Base-by-base conservation (phyloP, 2,113 vertebrate species). In the Furnarius figulus region DNA sequence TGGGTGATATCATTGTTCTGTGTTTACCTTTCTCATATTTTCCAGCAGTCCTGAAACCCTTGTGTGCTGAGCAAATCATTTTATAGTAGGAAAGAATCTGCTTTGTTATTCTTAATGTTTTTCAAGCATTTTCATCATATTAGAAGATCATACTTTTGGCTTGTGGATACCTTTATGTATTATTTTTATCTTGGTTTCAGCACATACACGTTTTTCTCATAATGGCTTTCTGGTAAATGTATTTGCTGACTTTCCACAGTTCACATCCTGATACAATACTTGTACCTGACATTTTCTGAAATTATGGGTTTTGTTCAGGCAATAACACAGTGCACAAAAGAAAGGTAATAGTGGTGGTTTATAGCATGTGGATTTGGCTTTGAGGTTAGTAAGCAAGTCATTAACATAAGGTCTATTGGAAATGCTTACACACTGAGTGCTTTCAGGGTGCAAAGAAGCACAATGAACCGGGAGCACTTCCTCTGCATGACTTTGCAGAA, bases 1-100 rank as follows among this genome's bases (percentile, higher is more conserved):
- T 84, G 73, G 66, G 52, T 92, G 79, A 78, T 75, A 58, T 83
- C 50, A 70, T 3, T 72, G 27, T 61, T 65, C n/a, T 81, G 1
- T 94, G 77, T 93, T 96, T 96, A 96, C 56, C 44, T 92, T 95
- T 84, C 90, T 92, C 73, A 89, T 95, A 92, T 87, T 96, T 92
- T 97, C 93, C 93, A 96, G 79, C 61, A 50, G 67, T 87, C 27
- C 21, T 30, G 47, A 92, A 93, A 52, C 40, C 66, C 52, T 93
- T 53, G 80, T 82, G 53, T 49, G 53, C 27, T 78, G 46, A 91
- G 66, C 46, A 89, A 76, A 70, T 68, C 70, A 90, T 96, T 97
- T 89, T 90, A 94, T 70, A 61, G 58, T 70, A 95, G 58, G 73
- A 95, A 94, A 80, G 65, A 72, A 94, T 86, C 61, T 92, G 50